A percentile compares a stretch with the other conserved stretches of the same genome.
Conservation (phyloP, 1,140 invertebrate genomes). For the Drosophila subpulchrella region DNA sequence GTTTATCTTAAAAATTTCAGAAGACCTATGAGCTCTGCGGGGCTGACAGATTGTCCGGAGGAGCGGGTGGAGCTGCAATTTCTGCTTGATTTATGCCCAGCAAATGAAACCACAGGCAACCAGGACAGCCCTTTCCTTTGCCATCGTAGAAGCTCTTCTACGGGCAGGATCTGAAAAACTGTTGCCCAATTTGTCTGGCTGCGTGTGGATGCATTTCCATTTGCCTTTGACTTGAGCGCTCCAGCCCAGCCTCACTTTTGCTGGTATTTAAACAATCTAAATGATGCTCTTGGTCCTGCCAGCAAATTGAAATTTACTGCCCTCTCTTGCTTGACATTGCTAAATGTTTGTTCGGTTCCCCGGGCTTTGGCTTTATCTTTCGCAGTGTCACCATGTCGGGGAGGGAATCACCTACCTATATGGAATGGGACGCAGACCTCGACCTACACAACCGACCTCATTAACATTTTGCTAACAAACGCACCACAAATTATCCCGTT, state of each 20-base stretch:
- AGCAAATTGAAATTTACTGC: conserved; percentile 67
- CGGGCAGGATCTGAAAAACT: conserved; percentile 45
- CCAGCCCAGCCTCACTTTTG: conserved; percentile 18
- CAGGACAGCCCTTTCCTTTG: conserved; percentile 6
- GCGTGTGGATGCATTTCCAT: conserved; percentile 35
- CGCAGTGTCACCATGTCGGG: conserved; percentile 20
- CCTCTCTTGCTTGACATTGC: conserved; percentile 26
- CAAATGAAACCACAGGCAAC: conserved; percentile 61
- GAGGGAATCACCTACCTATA: conserved; percentile 29
- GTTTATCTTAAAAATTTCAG: conserved; percentile 71
- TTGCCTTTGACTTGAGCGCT: conserved; percentile 13
- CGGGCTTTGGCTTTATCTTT: conserved; percentile 18
- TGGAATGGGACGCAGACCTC: too few species aligned
- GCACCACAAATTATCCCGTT: conserved; percentile 67
- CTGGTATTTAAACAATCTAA: conserved; percentile 63
- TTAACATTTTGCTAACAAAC: conserved; percentile 62
- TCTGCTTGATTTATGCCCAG: conserved; percentile 68
- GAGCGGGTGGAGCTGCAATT: conserved; percentile 41
- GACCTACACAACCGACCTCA: conserved; percentile 26
- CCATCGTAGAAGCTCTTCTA: too few species aligned
- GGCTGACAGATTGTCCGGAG: conserved; percentile 22
- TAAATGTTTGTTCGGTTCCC: conserved; percentile 38
- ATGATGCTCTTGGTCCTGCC: conserved; percentile 43
- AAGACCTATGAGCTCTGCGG: conserved; percentile 29
- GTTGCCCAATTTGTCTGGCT: conserved; percentile 62